Conservation (phyloP, 2,113 vertebrate species). For the Sisor rabdophorus region DNA sequence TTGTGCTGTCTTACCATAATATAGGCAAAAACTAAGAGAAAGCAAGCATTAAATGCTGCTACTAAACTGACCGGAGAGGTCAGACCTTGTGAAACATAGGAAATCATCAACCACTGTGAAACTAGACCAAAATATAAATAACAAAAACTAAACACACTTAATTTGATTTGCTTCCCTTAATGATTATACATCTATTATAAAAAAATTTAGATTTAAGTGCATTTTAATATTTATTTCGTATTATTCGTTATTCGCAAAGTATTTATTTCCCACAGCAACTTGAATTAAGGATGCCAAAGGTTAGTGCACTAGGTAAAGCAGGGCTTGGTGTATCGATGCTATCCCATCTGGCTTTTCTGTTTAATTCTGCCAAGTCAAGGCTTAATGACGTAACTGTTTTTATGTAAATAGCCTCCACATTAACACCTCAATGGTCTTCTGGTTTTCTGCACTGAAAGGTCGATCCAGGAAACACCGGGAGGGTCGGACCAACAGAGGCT, state of each 20-base stretch:
- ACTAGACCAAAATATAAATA: not conserved
- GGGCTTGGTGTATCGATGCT: not conserved
- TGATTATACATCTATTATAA: not conserved
- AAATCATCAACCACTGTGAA: not conserved
- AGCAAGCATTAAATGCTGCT: not conserved
- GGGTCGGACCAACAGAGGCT: slow-evolving; percentile 89
- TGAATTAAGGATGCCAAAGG: not conserved
- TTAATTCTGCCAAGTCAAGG: not conserved
- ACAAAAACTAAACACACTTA: not conserved
- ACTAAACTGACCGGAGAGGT: not conserved
- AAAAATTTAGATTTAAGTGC: not conserved
- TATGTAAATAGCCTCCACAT: too few species aligned
- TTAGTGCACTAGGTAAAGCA: not conserved
- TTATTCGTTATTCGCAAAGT: not conserved
- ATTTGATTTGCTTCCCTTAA: not conserved
- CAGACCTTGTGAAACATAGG: not conserved
- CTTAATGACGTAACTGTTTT: not conserved
- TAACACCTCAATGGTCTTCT: not conserved
- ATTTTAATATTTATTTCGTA: not conserved
- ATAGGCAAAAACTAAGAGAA: not conserved
- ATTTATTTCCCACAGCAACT: not conserved
- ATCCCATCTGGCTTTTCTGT: not conserved
- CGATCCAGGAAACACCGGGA: slow-evolving; percentile 85
- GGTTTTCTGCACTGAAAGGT: slow-evolving; percentile 69
- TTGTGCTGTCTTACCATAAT: too few species aligned